Base-by-base conservation (phyloP, 2,888 invertebrate species). In the Drosophila seclusa region DNA sequence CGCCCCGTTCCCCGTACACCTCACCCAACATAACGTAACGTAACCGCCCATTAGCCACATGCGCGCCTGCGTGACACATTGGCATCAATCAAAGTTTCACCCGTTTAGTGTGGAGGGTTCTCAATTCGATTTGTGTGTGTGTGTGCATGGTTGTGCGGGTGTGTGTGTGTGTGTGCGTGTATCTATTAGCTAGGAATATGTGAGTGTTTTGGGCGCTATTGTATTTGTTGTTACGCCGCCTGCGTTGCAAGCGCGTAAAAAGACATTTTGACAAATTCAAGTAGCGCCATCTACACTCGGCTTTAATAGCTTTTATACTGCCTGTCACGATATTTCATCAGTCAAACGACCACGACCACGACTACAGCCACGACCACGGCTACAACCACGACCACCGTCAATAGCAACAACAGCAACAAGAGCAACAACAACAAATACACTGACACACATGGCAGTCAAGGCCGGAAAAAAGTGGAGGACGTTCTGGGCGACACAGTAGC, bases 31-130 rank as follows among this genome's bases (percentile, higher is more conserved):
- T 29, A 57, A 42, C 29, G 57, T 36, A 55, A 70, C 64, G 73
- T 73, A 77, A 83, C 82, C 81, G 84, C 89, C 87, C 87, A 87
- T 91, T 90, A 91, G 89, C 91, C 89, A 92, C 91, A 91, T 91
- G 92, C 90, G 91, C 91, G 89, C 87, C 91, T 92, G 92, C 91
- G 91, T 91, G 91, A 91, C 92, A 91, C 78, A 82, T 87, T 76
- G 84, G 82, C 90, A 91, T 91, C 92, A 92, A 91, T 91, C 92
- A 91, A 90, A 90, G 90, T 89, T 90, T 90, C 88, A 86, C 91
- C 90, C 90, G 83, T 89, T 89, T 71, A 73, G 55, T 65, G 24
- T 45, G 45, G 45, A 45, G 45, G 45, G 45, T 45, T 45, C 45
- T 45, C 45, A 16, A 45, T 45, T 45, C 45, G 45, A 45, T 16